phyloP scores from a whole-genome alignment of 2,797 vertebrate genomes.

The Diplodus puntazzo region DNA sequence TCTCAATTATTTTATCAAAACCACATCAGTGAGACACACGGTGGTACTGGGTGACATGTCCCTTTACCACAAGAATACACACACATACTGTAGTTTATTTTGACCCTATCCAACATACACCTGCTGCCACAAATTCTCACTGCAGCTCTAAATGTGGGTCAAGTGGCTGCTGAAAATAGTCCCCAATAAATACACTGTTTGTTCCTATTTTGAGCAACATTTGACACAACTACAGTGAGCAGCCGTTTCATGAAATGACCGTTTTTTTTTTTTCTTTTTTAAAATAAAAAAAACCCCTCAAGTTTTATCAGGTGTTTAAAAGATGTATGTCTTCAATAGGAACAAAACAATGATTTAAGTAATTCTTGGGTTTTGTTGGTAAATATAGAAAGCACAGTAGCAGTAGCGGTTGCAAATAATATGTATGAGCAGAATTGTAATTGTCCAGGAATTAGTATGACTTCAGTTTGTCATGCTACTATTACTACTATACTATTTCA shows the following conservation, averaged over 20 bases:
- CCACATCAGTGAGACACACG: too few species aligned
- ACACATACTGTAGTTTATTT: too few species aligned
- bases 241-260: neutral
- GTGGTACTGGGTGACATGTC: neutral
- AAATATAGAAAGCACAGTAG: neutral
- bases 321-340: too few species aligned
- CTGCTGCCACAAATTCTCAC: neutral
- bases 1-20: too few species aligned
- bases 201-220: neutral
- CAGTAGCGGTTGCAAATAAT: neutral
- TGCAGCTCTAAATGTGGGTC: neutral
- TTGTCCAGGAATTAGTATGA: neutral
- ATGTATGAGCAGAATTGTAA: neutral
- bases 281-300: too few species aligned
- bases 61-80: too few species aligned
- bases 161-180: neutral
- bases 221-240: neutral
- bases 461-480: neutral
- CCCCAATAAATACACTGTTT: neutral
- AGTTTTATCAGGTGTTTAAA: too few species aligned
- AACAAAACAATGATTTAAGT: too few species aligned
- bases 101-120: too few species aligned
- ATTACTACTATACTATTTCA: neutral
- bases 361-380: neutral
- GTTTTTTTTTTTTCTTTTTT: too few species aligned